Evolutionary conservation across 2,113 vertebrate species (phyloP), one percentile per base, ranked within the genome.

Genomic region (Arothron firmamentum): DNA sequence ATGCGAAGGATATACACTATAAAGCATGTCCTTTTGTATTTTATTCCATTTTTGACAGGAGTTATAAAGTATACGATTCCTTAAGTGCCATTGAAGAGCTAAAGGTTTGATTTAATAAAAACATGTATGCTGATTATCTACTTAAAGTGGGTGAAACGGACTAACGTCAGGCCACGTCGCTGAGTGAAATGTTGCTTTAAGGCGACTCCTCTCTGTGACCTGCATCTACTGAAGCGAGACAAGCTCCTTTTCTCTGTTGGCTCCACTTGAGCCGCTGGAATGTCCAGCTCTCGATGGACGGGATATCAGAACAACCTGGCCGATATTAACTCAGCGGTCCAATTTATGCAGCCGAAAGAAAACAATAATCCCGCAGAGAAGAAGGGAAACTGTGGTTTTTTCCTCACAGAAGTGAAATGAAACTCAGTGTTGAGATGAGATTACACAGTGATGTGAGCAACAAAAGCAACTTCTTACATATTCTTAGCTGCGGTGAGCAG

Each of bases 281-380:
- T 79, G 85, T 78, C 79, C 75, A 78, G 21, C 51, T 76, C 75
- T 66, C 20, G 13, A 66, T 65, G 78, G 78, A 76, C 51, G 61
- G 55, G 67, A 56, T 76, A 77, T 85, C 62, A 70, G 74, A 83
- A 84, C 81, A 86, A 87, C 71, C 67, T 79, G 79, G 74, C 83
- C 84, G 82, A 74, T 77, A 79, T 85, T 81, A 84, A 83, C 74
- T 72, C 62, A 10, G 25, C 45, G 59, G 74, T 80, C 68, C 56
- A 12, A 65, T 77, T 61, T 69, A 53, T n/a, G 45, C 64, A 77
- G 62, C 60, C 53, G 23, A 80, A 53, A 64, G 65, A 68, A 81
- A 80, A 81, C 69, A 69, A 74, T 73, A 68, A 70, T 62, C 45
- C 72, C 58, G 57, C 69, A 60, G 74, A 63, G 55, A 53, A 56